A percentile compares a stretch with the other conserved stretches of the same genome.
These are phyloP conservation scores for Caretta caretta DNA, from an alignment of 2,113 vertebrate species.

Conservation along the genomic window DNA sequence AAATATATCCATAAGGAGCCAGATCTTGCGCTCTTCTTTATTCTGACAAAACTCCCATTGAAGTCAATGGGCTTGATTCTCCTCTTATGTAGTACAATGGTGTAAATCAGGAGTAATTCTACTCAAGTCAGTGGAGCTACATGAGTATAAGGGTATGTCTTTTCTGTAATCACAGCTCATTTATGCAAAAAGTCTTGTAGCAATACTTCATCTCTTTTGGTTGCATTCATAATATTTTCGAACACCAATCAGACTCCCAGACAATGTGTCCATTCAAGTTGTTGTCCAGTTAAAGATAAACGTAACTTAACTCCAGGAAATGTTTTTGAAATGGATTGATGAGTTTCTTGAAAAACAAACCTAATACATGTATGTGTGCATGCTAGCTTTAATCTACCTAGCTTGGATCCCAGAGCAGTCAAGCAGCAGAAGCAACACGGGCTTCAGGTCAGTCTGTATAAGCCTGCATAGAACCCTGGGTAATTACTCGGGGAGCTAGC, in stretches of 20 bases:
- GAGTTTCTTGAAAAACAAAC: neutral
- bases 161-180: conserved; percentile 47
- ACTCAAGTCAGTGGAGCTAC: neutral
- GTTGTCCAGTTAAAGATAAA: conserved; percentile 93
- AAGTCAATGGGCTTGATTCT: conserved; percentile 10
- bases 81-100: conserved; percentile 16
- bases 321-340: neutral
- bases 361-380: neutral
- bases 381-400: neutral
- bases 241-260: conserved; percentile 95
- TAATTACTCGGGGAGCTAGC: neutral
- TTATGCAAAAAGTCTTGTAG: conserved; percentile 95
- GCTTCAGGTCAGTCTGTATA: neutral
- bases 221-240: conserved; percentile 96
- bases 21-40: neutral
- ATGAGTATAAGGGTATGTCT: neutral
- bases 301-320: neutral
- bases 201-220: conserved; percentile 95
- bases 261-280: conserved; percentile 97
- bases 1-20: neutral
- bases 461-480: neutral
- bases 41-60: conserved; percentile 19
- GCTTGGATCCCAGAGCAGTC: neutral
- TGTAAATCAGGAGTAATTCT: conserved; percentile 38
- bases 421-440: neutral